A percentile compares a stretch with the other conserved stretches of the same genome.
Conservation (phyloP, 2,888 invertebrate species). For the Sinelater perroti region DNA sequence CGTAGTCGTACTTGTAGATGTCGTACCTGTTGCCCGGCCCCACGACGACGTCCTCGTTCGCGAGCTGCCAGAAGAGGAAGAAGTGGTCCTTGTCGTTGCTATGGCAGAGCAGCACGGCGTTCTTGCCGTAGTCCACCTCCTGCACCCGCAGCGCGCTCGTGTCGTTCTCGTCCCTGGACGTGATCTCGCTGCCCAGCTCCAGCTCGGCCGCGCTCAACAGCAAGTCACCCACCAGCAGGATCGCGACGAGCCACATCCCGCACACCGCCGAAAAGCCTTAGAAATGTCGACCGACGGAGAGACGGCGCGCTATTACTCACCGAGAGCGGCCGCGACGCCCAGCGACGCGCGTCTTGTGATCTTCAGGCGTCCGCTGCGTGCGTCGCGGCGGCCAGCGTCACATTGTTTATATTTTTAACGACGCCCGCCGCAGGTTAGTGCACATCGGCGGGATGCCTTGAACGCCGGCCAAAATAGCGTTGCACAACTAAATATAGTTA, state of each 20-base stretch:
- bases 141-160: slow-evolving; percentile 27
- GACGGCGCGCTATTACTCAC: background rate
- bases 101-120: slow-evolving; percentile 68
- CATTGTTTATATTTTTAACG: slow-evolving; percentile 31
- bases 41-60: slow-evolving; percentile 64
- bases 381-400: slow-evolving; percentile 21
- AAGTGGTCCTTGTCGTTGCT: slow-evolving; percentile 72
- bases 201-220: slow-evolving; percentile 1
- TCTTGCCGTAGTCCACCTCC: slow-evolving; percentile 68
- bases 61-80: slow-evolving; percentile 74
- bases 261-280: background rate
- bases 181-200: background rate
- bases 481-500: background rate
- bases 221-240: background rate
- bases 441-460: slow-evolving; percentile 21
- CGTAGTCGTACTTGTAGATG: slow-evolving; percentile 72
- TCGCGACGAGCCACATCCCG: background rate
- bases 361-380: slow-evolving; percentile 23
- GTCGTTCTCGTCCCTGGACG: background rate
- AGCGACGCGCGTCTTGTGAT: slow-evolving; percentile 16
- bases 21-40: slow-evolving; percentile 70
- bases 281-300: slow-evolving; percentile 1
- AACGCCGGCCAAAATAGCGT: slow-evolving; percentile 13
- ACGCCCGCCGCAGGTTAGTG: slow-evolving; percentile 14
- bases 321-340: slow-evolving; percentile 1